phyloP scores from a whole-genome alignment of 2,113 vertebrate genomes.

The Hemichromis elongatus region DNA sequence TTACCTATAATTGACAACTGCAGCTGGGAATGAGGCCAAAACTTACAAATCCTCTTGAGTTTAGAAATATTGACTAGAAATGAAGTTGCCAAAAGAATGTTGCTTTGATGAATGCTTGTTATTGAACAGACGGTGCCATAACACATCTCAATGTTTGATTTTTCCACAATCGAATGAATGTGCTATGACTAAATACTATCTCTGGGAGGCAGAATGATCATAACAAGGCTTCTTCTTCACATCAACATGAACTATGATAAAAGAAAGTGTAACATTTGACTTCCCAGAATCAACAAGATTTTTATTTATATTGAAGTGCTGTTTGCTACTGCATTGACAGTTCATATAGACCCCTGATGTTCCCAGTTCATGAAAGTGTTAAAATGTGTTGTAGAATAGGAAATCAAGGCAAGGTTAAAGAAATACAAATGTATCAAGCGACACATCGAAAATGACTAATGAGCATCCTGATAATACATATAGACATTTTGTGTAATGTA shows the following conservation, averaged over 20 bases:
- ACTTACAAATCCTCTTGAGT: not conserved
- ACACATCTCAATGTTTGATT: not conserved
- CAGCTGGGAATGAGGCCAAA: not conserved
- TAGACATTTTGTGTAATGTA: no score
- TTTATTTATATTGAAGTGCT: not conserved
- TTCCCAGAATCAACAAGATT: not conserved
- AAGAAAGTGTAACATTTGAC: not conserved
- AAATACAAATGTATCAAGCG: not conserved
- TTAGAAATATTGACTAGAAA: conserved; percentile 4
- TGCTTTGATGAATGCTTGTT: not conserved
- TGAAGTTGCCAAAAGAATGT: not conserved
- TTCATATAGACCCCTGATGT: not conserved
- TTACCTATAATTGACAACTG: conserved; percentile 3
- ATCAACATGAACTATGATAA: not conserved
- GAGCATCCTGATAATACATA: no score
- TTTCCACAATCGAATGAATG: not conserved
- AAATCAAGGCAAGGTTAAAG: not conserved
- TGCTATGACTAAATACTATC: not conserved
- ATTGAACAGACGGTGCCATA: not conserved
- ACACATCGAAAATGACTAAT: not conserved
- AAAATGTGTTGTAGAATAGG: not conserved
- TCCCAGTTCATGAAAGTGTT: not conserved
- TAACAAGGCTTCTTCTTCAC: not conserved
- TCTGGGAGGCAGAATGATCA: not conserved
- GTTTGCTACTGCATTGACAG: not conserved